Conservation (phyloP, 2,113 vertebrate genomes). For the Prunella himalayana region DNA sequence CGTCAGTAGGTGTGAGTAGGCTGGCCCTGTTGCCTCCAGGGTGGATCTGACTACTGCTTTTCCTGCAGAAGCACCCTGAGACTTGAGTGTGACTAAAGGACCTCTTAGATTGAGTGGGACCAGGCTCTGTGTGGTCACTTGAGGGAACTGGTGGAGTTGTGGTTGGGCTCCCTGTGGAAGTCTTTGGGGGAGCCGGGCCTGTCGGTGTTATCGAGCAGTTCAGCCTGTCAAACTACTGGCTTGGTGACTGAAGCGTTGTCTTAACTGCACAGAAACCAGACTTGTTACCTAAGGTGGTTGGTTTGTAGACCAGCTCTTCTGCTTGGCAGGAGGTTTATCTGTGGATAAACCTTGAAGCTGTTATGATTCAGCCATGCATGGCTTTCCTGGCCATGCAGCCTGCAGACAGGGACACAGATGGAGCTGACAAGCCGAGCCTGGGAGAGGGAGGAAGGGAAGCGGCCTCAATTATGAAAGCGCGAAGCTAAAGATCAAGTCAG, state of each 20-base stretch:
- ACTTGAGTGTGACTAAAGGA: background rate
- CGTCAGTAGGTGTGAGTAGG: background rate
- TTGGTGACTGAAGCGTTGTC: background rate
- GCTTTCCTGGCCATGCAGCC: background rate
- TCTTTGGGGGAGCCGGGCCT: background rate
- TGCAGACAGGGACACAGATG: background rate
- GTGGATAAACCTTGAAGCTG: background rate
- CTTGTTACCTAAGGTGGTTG: background rate
- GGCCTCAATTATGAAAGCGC: background rate
- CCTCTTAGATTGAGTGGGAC: background rate
- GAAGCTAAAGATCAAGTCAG: background rate
- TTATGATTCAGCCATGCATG: conserved; percentile 5
- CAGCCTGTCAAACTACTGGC: background rate
- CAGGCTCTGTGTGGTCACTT: background rate
- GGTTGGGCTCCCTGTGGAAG: background rate
- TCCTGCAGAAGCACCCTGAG: background rate
- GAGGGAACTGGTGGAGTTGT: background rate
- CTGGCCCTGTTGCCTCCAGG: background rate
- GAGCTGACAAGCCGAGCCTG: background rate
- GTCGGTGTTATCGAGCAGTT: background rate
- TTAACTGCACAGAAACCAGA: conserved; percentile 46
- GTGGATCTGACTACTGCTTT: background rate
- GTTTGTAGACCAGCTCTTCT: conserved; percentile 51
- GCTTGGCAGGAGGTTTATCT: conserved; percentile 32
- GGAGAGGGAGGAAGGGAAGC: background rate